A percentile compares a stretch with the other conserved stretches of the same genome.
Conservation (phyloP, 2,888 invertebrate genomes). For the Drosophila affinis region DNA sequence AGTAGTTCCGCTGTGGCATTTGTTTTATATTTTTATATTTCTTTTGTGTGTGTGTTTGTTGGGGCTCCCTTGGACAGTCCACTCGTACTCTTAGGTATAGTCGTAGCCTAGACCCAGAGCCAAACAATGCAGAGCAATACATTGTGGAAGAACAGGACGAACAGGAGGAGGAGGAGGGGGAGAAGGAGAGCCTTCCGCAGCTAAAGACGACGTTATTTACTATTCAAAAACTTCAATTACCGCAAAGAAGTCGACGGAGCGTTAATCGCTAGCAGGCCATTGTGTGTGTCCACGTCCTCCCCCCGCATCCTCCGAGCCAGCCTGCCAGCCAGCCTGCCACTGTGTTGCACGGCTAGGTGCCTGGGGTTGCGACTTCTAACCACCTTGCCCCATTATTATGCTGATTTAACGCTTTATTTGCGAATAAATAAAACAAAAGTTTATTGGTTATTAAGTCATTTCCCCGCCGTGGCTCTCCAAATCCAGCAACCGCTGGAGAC, state of each 20-base stretch:
- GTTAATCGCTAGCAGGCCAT: conserved; percentile 41
- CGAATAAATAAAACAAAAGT: conserved; percentile 60
- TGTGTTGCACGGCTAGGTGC: neutral
- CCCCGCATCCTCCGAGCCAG: neutral
- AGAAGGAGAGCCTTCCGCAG: neutral
- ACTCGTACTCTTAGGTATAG: too few relatives aligned
- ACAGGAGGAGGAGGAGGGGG: too few relatives aligned
- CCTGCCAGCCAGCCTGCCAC: neutral
- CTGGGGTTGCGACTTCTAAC: neutral
- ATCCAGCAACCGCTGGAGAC: neutral
- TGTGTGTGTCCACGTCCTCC: neutral
- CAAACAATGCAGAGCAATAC: too few relatives aligned
- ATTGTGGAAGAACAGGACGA: too few relatives aligned
- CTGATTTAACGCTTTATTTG: conserved; percentile 68
- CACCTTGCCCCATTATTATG: conserved; percentile 41
- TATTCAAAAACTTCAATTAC: conserved; percentile 76
- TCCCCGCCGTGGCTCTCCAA: neutral
- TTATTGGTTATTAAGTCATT: conserved; percentile 70
- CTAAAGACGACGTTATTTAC: conserved; percentile 57
- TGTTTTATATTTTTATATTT: too few relatives aligned
- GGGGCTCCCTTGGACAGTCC: too few relatives aligned
- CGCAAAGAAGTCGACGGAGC: conserved; percentile 58
- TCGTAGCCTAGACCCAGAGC: too few relatives aligned
- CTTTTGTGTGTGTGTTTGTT: too few relatives aligned
- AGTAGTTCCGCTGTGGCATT: too few relatives aligned